Evolutionary conservation across 2,888 invertebrate genomes (phyloP), one percentile per base, ranked within the genome.

Genomic region (Hyppa rectilinea): DNA sequence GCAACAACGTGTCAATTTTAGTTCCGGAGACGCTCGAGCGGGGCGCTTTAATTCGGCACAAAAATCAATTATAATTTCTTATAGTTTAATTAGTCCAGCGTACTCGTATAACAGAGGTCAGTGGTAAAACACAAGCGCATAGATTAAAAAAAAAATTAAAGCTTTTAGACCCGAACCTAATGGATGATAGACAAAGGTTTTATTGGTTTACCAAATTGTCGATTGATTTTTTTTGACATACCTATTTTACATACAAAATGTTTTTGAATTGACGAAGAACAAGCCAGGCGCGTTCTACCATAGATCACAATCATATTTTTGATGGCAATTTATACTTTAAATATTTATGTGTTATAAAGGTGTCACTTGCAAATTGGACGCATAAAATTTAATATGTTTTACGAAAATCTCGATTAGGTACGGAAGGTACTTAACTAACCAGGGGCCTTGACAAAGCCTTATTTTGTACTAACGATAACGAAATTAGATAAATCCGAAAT

Each of bases 251-350:
- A 10, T 17, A 26, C 17, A 38, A 4, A 10, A 20, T 17, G 1
- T 36, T 2, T 31, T 20, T n/a, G 5, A 52, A 31, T 20, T 29
- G 29, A 20, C 20, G 20, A 31, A 53, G 12, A 9, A 14, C 55
- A 23, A 55, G 17, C 14, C 10, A 56, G 10, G 3, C 36, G 3
- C 17, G 26, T 17, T 26, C 10, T 23, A n/a, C 0, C 53, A 53
- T 53, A 53, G 14, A 34, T 40, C 6, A 26, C 5, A 5, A 26
- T 12, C 12, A 64, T n/a, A 45, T 64, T 64, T 64, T 26, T 45
- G 2, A 23, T 5, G 2, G 12, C 0, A 20, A 20, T 20, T 60
- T 34, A n/a, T 5, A 62, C 29, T n/a, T n/a, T 7, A 10, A 56
- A 55, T 26, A n/a, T 20, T 26, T 50, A 4, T n/a, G 20, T 29